Conservation (phyloP, 2,888 invertebrate species). For the Cerastoderma edule region DNA sequence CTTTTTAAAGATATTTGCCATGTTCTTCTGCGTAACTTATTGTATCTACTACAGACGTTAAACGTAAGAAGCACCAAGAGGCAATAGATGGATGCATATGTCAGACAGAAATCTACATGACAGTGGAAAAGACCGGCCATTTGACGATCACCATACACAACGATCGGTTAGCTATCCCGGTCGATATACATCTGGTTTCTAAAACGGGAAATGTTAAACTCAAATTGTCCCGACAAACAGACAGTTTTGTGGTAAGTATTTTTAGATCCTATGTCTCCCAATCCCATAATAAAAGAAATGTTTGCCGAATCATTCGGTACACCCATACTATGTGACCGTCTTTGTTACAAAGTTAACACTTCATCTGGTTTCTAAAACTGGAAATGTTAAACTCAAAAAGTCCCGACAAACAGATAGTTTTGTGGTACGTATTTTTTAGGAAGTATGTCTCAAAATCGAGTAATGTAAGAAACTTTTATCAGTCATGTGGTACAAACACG, state of each 20-base stretch:
- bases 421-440: not conserved
- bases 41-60: not conserved
- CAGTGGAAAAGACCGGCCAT: not conserved
- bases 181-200: not conserved
- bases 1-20: not conserved
- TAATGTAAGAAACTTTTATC: too few species aligned
- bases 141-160: conserved; percentile 1
- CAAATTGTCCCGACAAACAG: not conserved
- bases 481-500: too few species aligned
- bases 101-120: not conserved
- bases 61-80: not conserved
- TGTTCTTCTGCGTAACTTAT: not conserved
- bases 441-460: too few species aligned
- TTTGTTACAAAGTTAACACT: too few species aligned
- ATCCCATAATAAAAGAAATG: too few species aligned
- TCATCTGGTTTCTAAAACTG: not conserved
- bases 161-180: not conserved
- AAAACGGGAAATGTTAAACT: not conserved
- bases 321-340: too few species aligned
- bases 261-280: too few species aligned
- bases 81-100: not conserved
- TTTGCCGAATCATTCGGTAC: too few species aligned
- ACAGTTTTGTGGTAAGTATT: not conserved
- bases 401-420: not conserved
- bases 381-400: not conserved